Base-by-base conservation (phyloP, 2,888 invertebrate genomes). In the Temnothorax unifasciatus region DNA sequence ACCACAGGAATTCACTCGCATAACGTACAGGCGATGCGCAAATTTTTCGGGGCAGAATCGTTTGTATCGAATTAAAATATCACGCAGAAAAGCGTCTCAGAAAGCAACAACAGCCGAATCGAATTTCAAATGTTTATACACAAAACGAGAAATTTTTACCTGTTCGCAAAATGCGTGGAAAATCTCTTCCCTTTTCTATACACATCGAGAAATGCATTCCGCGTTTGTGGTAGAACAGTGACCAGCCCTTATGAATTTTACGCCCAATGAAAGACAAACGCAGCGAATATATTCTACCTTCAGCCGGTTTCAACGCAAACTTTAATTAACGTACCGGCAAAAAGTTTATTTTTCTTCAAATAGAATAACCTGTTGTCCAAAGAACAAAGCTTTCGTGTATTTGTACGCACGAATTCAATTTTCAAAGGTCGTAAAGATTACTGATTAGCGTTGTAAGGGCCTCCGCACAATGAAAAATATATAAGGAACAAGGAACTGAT, bases 1-100 rank as follows among this genome's bases (percentile, higher is more conserved):
- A 11, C 29, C 57, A 15, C 25, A 18, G 3, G n/a, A 52, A 77
- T 77, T 61, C 25, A 50, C 59, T 47, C 15, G 41, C 44, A 41
- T 21, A n/a, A n/a, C 0, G 34, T 59, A 47, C 9, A 63, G 50
- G 50, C 44, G 63, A 81, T 82, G 82, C 83, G 82, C 73, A 82
- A 85, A 89, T 87, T 84, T 54, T 29, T n/a, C 41, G 25, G 61
- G 54, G 50, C 52, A 57, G 66, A 57, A 29, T 47, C 18, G 18
- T 68, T 18, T 8, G 15, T 18, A 8, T 18, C 29, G 25, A 47
- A n/a, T 61, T 47, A 15, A 75, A 41, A 59, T 47, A 29, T 41
- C 41, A 15, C 4, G 9, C 47, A 34, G 15, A 74, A 77, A 59
- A 84, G 52, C 47, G 50, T 73, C 52, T 71, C 57, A 29, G 76